Evolutionary conservation across 2,888 invertebrate species (phyloP).

Genomic region (Xanthia icteritia): DNA sequence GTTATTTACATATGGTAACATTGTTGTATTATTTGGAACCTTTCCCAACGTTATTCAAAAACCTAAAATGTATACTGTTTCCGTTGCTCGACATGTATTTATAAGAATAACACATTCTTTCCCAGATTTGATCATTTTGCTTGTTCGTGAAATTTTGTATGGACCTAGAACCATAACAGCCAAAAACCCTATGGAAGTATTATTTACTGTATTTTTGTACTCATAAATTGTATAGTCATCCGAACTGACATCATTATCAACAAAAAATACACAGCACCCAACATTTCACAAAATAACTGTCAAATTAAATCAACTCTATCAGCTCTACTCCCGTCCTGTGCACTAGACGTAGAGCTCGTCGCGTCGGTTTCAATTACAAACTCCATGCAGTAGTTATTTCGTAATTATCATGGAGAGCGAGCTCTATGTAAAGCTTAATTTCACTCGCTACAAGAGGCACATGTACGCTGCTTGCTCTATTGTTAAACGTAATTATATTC

Average conservation of each 20-base stretch:
- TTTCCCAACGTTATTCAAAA: neutral
- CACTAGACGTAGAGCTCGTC: constrained; percentile 50
- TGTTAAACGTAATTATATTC: constrained; percentile 60
- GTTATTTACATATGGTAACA: neutral
- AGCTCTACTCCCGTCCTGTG: constrained; percentile 32
- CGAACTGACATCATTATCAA: neutral
- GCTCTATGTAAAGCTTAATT: constrained; percentile 66
- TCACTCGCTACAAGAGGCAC: constrained; percentile 47
- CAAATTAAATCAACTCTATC: constrained; percentile 41
- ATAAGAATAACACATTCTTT: neutral
- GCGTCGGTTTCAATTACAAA: constrained; percentile 73
- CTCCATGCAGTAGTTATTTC: constrained; percentile 71
- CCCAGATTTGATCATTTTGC: neutral
- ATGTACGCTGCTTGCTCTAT: constrained; percentile 50
- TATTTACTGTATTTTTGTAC: neutral
- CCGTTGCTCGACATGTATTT: neutral
- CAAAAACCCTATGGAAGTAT: neutral
- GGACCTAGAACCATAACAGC: neutral
- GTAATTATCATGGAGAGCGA: constrained; percentile 70
- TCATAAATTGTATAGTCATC: neutral
- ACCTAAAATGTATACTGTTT: neutral
- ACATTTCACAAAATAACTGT: constrained; percentile 19
- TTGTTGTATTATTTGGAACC: neutral
- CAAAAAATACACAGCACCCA: neutral
- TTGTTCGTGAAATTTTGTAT: neutral